Evolutionary conservation across 30 jellyfish, hydroid and myxozoan genomes (phyloP).

Genomic region (Aurelia aurita): DNA sequence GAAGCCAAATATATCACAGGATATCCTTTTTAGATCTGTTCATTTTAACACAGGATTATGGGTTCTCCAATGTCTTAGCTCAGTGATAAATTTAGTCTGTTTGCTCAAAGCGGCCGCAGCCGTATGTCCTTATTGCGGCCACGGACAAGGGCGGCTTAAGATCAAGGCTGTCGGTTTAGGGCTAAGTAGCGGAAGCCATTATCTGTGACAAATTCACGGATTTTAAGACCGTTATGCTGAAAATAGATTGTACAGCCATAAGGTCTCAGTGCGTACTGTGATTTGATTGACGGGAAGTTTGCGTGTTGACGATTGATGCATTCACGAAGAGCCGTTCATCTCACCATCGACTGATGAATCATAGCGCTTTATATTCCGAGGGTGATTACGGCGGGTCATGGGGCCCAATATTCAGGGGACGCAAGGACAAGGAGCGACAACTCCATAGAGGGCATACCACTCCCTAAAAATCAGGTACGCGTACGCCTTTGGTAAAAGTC

Average conservation of each 20-base stretch:
- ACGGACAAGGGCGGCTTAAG: not conserved
- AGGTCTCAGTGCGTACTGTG: conserved; percentile 25
- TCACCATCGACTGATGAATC: not conserved
- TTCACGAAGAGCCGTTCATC: not conserved
- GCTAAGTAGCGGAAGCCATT: conserved; percentile 25
- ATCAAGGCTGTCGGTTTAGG: not conserved
- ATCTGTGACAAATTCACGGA: not conserved
- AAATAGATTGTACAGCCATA: conserved; percentile 28
- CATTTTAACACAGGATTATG: conserved; percentile 42
- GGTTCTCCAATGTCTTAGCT: conserved; percentile 32
- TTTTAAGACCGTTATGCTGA: conserved; percentile 40
- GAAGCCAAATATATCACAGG: conserved; percentile 26
- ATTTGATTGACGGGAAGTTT: conserved; percentile 45
- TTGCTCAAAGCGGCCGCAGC: not conserved
- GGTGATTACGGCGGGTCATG: no score
- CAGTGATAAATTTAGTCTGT: not conserved
- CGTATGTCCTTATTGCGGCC: not conserved
- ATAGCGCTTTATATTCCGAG: not conserved
- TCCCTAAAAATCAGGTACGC: no score
- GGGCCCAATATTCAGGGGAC: no score
- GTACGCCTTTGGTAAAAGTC: no score
- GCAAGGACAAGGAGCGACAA: no score
- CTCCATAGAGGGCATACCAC: no score
- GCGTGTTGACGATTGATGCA: conserved; percentile 13
- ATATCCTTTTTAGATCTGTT: conserved; percentile 41